Evolutionary conservation across 2,113 vertebrate genomes (phyloP), one percentile per base, ranked within the genome.

Genomic region (Oreochromis aureus): DNA sequence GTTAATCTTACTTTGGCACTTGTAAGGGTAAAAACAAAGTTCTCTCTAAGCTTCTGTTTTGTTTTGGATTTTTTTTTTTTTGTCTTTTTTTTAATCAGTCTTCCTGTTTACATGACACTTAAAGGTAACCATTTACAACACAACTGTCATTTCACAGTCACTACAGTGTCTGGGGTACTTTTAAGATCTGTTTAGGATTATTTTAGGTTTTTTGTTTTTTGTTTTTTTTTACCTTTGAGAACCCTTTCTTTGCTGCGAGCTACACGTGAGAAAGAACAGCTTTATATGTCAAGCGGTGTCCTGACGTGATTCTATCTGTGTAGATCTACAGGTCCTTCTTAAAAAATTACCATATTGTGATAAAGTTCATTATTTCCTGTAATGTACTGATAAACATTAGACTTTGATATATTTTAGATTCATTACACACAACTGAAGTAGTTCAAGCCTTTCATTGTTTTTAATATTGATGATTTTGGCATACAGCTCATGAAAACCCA

Each of bases 11-110:
- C 39, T 30, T 76, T 48, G 24, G 24, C 24, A 27, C 24, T 27
- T 27, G 24, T 27, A 27, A 27, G 24, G 24, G 24, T 27, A 27
- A 27, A 27, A 27, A 27, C 12, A 27, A 46, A 73, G 41, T 16
- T 73, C 22, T 18, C 41, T 73, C 19, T 2, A 66, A 39, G 61
- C 36, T n/a, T 66, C 22, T 73, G 8, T 15, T 46, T 73, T 46
- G 0, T n/a, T 36, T n/a, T 63, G 2, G 4, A 8, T 8, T 0
- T 58, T 27, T 27, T 2, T 16, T 10, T 22, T 22, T 10, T 2
- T 1, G 1, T n/a, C 3, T n/a, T n/a, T 6, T n/a, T 1, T 2
- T 11, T 7, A 36, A 15, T 71, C 5, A 15, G 36, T 44, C 39
- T 71, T 71, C 39, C n/a, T 10, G 15, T 44, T 44, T 24, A 71